A percentile compares a stretch with the other conserved stretches of the same genome.
Conservation (phyloP, 2,113 vertebrate species). For the Trematomus loennbergii region DNA sequence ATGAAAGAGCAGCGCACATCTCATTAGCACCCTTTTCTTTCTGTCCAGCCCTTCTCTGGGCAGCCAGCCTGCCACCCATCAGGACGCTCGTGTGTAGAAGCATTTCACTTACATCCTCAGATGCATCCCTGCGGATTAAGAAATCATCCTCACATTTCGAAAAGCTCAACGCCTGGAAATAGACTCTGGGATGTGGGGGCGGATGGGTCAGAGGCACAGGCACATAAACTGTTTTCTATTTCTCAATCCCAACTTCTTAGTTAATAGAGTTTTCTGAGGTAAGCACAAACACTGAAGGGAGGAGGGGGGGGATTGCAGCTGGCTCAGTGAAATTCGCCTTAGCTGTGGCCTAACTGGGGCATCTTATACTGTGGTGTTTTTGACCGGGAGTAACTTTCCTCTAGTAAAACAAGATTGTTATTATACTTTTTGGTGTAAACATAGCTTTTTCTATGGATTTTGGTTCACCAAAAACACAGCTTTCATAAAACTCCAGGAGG, state of each 20-base stretch:
- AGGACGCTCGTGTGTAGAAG: conserved; percentile 24
- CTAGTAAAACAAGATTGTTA: not conserved
- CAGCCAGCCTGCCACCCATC: conserved; percentile 34
- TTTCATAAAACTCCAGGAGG: no score
- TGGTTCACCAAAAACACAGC: no score
- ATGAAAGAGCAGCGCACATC: conserved; percentile 56
- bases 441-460: no score
- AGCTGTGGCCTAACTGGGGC: not conserved
- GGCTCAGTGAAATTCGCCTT: conserved; percentile 25
- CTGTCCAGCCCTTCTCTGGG: conserved; percentile 38
- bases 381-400: not conserved
- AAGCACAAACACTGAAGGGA: conserved; percentile 26
- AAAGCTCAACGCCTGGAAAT: conserved; percentile 51
- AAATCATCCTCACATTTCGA: conserved; percentile 69
- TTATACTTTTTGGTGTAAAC: not conserved
- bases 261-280: conserved; percentile 61
- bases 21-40: conserved; percentile 61
- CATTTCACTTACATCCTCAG: conserved; percentile 32
- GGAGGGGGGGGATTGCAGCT: not conserved
- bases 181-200: conserved; percentile 52
- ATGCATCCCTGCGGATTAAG: conserved; percentile 69
- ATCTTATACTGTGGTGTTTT: not conserved
- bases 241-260: conserved; percentile 27
- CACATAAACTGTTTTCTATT: conserved; percentile 63
- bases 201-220: conserved; percentile 41